Percentiles rank a stretch among this genome's conserved stretches.
Evolutionary conservation across 2,113 vertebrate genomes (phyloP).

Genomic region (Platichthys stellatus): DNA sequence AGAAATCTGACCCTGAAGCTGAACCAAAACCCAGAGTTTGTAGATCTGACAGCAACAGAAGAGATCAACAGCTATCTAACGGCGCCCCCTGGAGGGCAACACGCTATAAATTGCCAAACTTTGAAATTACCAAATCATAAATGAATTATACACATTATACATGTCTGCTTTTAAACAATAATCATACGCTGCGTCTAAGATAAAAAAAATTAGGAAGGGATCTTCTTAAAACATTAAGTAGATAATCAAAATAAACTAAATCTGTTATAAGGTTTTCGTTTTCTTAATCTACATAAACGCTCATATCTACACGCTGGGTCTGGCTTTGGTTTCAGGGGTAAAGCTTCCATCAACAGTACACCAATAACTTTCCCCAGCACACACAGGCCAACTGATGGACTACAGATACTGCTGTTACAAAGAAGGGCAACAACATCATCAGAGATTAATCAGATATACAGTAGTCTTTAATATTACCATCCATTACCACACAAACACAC

Average conservation of each 20-base stretch:
- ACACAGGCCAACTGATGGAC: slow-evolving; percentile 61
- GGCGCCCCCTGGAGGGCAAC: slow-evolving; percentile 40
- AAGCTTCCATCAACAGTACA: slow-evolving; percentile 78
- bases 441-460: background rate
- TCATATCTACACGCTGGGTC: slow-evolving; percentile 43
- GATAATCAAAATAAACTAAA: background rate
- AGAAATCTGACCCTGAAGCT: slow-evolving; percentile 46
- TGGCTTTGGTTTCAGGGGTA: slow-evolving; percentile 57
- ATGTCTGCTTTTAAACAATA: background rate
- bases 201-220: no score
- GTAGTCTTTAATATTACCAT: background rate
- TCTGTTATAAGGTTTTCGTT: no score
- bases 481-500: background rate
- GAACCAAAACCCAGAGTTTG: slow-evolving; percentile 39
- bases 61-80: background rate
- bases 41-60: slow-evolving; percentile 20
- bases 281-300: background rate
- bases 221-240: background rate
- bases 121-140: background rate
- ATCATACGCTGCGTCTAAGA: background rate
- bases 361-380: slow-evolving; percentile 80
- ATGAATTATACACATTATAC: background rate
- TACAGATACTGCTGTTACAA: background rate
- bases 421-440: background rate
- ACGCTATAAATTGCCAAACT: background rate